Evolutionary conservation across 2,113 vertebrate species (phyloP).

Genomic region (Lasiurus cinereus): DNA sequence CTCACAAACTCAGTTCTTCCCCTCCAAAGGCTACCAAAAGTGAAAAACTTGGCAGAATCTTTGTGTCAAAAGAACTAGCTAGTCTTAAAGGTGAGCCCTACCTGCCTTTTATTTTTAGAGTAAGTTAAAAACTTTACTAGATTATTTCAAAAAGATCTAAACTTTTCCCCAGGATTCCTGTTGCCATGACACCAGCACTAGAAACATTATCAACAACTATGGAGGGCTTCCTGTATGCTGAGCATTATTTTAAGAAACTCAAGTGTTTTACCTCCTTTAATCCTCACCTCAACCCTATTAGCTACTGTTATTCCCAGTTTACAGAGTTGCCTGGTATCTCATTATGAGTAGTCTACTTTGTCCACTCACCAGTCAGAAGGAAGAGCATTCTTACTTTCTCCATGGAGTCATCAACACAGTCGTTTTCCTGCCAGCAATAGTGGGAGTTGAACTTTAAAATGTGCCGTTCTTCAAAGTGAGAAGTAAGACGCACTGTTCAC

Average conservation of each 20-base stretch:
- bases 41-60: not conserved
- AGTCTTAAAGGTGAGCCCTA: not conserved
- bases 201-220: not conserved
- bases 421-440: not conserved
- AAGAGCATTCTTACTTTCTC: not conserved
- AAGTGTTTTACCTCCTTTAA: not conserved
- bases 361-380: no score
- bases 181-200: not conserved
- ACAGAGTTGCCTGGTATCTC: not conserved
- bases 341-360: not conserved
- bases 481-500: not conserved
- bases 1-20: not conserved
- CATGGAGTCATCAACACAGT: not conserved
- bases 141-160: not conserved
- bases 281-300: not conserved
- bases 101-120: not conserved
- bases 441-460: not conserved
- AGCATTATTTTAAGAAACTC: not conserved
- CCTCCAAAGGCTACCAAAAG: not conserved
- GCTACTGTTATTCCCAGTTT: not conserved
- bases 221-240: not conserved
- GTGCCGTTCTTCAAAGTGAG: not conserved
- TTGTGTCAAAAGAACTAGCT: constrained; percentile 11
- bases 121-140: not conserved
- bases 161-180: not conserved